phyloP scores from a whole-genome alignment of 2,888 invertebrate genomes.

The Xestobium rufovillosum region DNA sequence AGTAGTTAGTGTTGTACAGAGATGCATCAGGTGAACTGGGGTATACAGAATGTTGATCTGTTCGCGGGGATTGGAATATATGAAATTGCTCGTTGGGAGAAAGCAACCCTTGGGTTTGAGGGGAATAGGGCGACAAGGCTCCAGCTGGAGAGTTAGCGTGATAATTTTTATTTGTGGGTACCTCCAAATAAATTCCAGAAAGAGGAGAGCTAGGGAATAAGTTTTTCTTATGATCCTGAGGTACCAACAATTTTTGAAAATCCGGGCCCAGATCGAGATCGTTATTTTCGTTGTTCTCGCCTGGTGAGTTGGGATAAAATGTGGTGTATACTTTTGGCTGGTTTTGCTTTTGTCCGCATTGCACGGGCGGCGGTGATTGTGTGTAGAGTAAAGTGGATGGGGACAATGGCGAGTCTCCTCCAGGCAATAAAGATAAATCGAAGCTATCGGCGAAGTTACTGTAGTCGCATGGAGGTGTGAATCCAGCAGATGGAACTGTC shows the following conservation, averaged over 20 bases:
- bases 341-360: constrained; percentile 36
- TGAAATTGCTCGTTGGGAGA: constrained; percentile 46
- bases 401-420: constrained; percentile 50
- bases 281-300: constrained; percentile 28
- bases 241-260: constrained; percentile 37
- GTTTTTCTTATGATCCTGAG: constrained; percentile 28
- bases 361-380: constrained; percentile 38
- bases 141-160: constrained; percentile 34
- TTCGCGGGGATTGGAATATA: constrained; percentile 48
- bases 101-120: constrained; percentile 41
- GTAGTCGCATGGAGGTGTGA: constrained; percentile 65
- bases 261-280: constrained; percentile 37
- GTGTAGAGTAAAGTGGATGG: constrained; percentile 42
- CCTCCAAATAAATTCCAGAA: constrained; percentile 39
- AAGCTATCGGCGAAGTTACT: constrained; percentile 57
- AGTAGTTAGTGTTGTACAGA: constrained; percentile 48
- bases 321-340: constrained; percentile 38
- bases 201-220: constrained; percentile 45
- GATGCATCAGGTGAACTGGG: constrained; percentile 47
- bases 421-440: constrained; percentile 66
- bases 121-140: constrained; percentile 39
- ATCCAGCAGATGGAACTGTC: constrained; percentile 70
- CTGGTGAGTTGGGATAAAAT: constrained; percentile 34
- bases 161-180: constrained; percentile 37
- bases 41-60: constrained; percentile 31